Evolutionary conservation across 1,140 invertebrate genomes (phyloP), one percentile per base, ranked within the genome.

Genomic region (Anastrepha ludens): DNA sequence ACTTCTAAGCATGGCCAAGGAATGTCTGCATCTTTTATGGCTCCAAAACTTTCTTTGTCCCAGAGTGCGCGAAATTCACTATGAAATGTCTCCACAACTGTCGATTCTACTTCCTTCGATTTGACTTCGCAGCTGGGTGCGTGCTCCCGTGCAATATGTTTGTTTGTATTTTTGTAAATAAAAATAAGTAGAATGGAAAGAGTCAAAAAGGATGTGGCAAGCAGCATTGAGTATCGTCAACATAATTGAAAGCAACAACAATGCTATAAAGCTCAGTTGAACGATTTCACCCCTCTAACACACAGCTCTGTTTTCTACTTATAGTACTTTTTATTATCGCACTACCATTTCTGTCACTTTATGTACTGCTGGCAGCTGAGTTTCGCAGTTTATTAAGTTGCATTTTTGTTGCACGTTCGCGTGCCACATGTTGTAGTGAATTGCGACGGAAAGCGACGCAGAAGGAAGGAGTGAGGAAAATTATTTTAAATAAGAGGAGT

Each of bases 181-280:
- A 62, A 62, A 17, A 17, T 15, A 2, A 67, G 39, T 41, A 39
- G 65, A 74, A 74, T 39, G 13, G 9, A 2, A 20, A 20, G 15
- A 81, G 47, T 81, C 74, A 81, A 81, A 44, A 81, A 81, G 47
- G 47, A 74, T 47, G 74, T 81, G 47, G 44, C 74, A 55, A 81
- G 47, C n/a, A 55, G 47, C 47, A 55, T 81, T 58, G 29, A 29
- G 47, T 81, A 50, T 81, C 47, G 47, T 50, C 44, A 81, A 81
- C 74, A 20, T 47, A 81, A 81, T 81, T 81, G 29, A 20, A 29
- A n/a, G 50, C 74, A 81, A 29, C 15, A 81, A 29, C 29, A 29
- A 29, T 29, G 29, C 29, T 29, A 29, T 29, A 29, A 47, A 44
- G n/a, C 2, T 74, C 70, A n/a, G 41, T 74, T 74, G 44, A 47